These are phyloP conservation scores for Xiphophorus maculatus DNA, from an alignment of 2,113 vertebrate genomes.

Conservation along the genomic window DNA sequence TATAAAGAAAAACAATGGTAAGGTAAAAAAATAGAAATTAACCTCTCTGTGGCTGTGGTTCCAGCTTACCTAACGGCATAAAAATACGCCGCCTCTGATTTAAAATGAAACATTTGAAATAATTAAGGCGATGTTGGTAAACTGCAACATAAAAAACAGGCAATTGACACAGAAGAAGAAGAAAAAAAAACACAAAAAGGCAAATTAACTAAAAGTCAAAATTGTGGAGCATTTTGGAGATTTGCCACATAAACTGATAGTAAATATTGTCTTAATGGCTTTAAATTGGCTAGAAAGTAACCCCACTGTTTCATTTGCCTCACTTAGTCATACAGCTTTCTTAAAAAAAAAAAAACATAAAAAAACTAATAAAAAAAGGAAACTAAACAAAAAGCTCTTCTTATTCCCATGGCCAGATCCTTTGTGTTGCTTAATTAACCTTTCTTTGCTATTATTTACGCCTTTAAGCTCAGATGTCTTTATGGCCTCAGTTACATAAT, in stretches of 20 bases:
- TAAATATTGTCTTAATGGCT: slow-evolving; percentile 84
- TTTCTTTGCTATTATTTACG: slow-evolving; percentile 39
- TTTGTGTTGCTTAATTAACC: slow-evolving; percentile 49
- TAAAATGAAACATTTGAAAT: slow-evolving; percentile 84
- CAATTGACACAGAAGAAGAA: slow-evolving; percentile 41
- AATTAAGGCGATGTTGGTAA: slow-evolving; percentile 89
- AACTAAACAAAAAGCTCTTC: slow-evolving; percentile 32
- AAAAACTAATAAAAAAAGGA: background rate
- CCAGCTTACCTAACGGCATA: slow-evolving; percentile 54
- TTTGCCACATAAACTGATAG: slow-evolving; percentile 76
- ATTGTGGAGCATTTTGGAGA: slow-evolving; percentile 33
- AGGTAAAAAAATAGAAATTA: slow-evolving; percentile 75
- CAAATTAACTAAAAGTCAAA: slow-evolving; percentile 60
- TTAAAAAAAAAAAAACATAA: background rate
- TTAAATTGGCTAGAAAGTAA: slow-evolving; percentile 76
- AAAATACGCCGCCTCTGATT: slow-evolving; percentile 57
- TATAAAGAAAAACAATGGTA: slow-evolving; percentile 58
- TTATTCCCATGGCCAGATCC: slow-evolving; percentile 44
- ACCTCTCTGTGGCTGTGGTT: slow-evolving; percentile 67
- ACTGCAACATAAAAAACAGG: slow-evolving; percentile 79
- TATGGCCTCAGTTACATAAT: slow-evolving; percentile 88
- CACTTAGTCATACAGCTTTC: slow-evolving; percentile 10
- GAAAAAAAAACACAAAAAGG: slow-evolving; percentile 24
- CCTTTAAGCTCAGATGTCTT: slow-evolving; percentile 75
- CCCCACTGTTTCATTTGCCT: slow-evolving; percentile 49